These are phyloP conservation scores for Antedon mediterranea DNA, from an alignment of 53 echinoderm and acorn worm species.

Conservation along the genomic window DNA sequence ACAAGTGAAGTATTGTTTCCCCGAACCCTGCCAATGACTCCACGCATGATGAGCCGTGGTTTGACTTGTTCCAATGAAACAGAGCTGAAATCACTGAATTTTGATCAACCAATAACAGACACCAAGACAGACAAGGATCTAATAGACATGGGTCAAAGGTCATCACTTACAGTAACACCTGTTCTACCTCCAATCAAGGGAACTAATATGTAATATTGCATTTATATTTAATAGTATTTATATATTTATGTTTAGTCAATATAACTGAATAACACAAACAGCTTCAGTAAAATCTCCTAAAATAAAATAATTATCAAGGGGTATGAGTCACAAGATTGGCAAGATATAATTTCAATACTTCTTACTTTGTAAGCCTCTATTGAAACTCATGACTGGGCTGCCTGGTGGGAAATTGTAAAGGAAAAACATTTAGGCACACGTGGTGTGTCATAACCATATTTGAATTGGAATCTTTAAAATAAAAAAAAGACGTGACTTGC, in stretches of 20 bases:
- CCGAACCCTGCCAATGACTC: constrained; percentile 61
- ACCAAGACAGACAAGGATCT: not conserved
- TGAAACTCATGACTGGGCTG: no score
- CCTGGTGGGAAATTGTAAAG: no score
- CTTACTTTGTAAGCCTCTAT: no score
- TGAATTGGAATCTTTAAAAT: no score
- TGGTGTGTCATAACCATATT: no score
- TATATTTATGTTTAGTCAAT: not conserved
- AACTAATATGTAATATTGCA: not conserved
- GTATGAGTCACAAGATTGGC: no score
- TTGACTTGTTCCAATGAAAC: constrained; percentile 49
- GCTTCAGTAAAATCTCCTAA: no score
- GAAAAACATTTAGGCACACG: no score
- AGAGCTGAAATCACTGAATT: constrained; percentile 48
- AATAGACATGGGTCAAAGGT: not conserved
- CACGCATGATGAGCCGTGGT: constrained; percentile 68
- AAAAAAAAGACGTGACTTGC: no score
- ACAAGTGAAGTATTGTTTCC: constrained; percentile 58
- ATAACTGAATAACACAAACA: no score
- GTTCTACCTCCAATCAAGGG: not conserved
- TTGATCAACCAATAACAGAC: not conserved
- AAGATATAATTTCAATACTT: no score
- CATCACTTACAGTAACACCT: not conserved
- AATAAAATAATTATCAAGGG: no score
- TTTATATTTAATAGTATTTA: not conserved